Evolutionary conservation across 35 echinoderm and acorn worm genomes (phyloP).

Genomic region (Hemicentrotus pulcherrimus): DNA sequence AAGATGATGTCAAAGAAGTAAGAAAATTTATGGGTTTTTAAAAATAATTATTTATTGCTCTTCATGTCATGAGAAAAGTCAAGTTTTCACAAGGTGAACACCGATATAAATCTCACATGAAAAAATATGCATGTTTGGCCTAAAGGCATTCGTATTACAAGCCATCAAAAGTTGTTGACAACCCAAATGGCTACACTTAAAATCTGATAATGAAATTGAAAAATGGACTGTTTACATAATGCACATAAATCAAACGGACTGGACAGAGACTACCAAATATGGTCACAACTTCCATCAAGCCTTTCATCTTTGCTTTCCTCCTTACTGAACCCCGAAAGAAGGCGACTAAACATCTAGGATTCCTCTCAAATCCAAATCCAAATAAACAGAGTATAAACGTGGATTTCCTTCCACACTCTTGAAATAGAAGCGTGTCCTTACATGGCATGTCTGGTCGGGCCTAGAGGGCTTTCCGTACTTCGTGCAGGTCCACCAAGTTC

Average conservation of each 20-base stretch:
- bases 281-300: background rate
- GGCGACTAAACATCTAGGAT: slow-evolving; percentile 34
- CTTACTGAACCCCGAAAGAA: background rate
- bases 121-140: background rate
- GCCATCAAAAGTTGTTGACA: background rate
- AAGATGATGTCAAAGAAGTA: background rate
- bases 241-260: background rate
- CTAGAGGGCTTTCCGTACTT: slow-evolving; percentile 9
- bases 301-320: slow-evolving; percentile 12
- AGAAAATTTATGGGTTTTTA: no score
- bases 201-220: background rate
- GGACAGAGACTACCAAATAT: slow-evolving; percentile 32
- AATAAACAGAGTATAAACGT: slow-evolving; percentile 8
- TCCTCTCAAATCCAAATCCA: slow-evolving; percentile 32
- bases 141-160: background rate
- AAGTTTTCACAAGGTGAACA: background rate
- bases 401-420: background rate
- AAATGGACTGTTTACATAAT: background rate
- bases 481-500: background rate
- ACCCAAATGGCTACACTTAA: background rate
- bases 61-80: background rate
- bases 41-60: no score
- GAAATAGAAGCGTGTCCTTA: slow-evolving; percentile 17
- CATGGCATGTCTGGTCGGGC: background rate
- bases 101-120: background rate